phyloP scores from a whole-genome alignment of 2,113 vertebrate species.

The Oostethus manadensis region DNA sequence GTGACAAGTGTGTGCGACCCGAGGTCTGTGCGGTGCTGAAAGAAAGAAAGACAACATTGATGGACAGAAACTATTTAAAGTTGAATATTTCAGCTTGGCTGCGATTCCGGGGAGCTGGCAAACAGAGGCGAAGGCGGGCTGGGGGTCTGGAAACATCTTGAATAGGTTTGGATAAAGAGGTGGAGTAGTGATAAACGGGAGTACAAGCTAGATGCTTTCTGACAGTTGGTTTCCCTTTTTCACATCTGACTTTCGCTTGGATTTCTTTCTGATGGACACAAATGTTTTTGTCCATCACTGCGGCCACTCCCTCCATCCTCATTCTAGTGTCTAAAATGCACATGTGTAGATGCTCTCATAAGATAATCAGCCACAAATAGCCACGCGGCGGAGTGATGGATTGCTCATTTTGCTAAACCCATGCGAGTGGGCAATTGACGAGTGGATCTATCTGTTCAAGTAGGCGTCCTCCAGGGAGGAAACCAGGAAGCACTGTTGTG shows the following conservation, averaged over 20 bases:
- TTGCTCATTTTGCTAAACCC: slow-evolving; percentile 62
- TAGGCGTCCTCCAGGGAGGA: slow-evolving; percentile 60
- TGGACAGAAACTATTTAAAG: slow-evolving; percentile 69
- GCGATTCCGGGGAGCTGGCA: slow-evolving; percentile 60
- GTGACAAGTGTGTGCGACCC: slow-evolving; percentile 71
- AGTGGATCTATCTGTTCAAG: slow-evolving; percentile 63
- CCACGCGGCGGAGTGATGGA: slow-evolving; percentile 47
- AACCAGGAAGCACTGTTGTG: slow-evolving; percentile 46
- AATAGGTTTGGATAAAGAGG: slow-evolving; percentile 58
- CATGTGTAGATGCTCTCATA: slow-evolving; percentile 52
- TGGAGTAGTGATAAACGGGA: slow-evolving; percentile 48
- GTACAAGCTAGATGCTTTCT: slow-evolving; percentile 46
- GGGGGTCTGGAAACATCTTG: slow-evolving; percentile 52
- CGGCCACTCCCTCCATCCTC: slow-evolving; percentile 2
- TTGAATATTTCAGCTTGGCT: slow-evolving; percentile 62
- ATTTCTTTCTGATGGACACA: slow-evolving; percentile 51
- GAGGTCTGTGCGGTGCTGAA: slow-evolving; percentile 59
- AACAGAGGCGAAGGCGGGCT: slow-evolving; percentile 32
- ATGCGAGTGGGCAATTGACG: slow-evolving; percentile 61
- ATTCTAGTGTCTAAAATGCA: slow-evolving; percentile 31
- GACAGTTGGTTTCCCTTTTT: slow-evolving; percentile 54
- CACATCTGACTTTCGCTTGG: slow-evolving; percentile 29
- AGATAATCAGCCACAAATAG: slow-evolving; percentile 19
- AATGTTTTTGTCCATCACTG: slow-evolving; percentile 40
- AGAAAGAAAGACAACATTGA: slow-evolving; percentile 74